Base-by-base conservation (phyloP, 2,888 invertebrate genomes). In the Scaptomyza tumidula region DNA sequence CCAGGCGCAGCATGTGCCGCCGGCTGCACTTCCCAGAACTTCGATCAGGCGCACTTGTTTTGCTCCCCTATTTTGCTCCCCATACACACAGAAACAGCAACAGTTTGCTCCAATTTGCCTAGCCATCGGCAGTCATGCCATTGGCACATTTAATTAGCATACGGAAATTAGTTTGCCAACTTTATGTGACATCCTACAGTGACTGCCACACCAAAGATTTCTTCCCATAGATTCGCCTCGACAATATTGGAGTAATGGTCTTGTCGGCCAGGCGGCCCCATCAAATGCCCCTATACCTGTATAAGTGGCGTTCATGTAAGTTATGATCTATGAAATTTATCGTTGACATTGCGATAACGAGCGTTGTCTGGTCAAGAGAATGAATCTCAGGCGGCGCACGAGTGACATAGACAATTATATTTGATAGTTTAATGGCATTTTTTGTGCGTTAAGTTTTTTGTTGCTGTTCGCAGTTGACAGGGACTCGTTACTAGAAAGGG, bases 111-210 rank as follows among this genome's bases (percentile, higher is more conserved):
- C 88, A 83, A 88, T 83, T 83, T 88, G 88, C 19, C 19, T 19
- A 19, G 75, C 77, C 86, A 66, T 29, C 58, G 66, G 71, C 75
- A 61, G 63, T 35, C 63, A 64, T 53, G 78, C 86, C 75, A 49
- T 57, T 74, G 71, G 83, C 84, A 78, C 68, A 83, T 86, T 83
- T 83, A 88, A 83, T 88, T 83, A 83, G 88, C 88, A 88, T 86
- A 59, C 71, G 88, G 86, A 83, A 88, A 86, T 87, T 88, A 79
- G 80, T 76, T 68, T 63, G 57, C 58, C 63, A 31, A 67, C 49
- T 71, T 79, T 78, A 75, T 75, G 79, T 63, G 75, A 77, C 79
- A 75, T 70, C 65, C 44, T 54, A 54, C 71, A 29, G 56, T n/a
- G 54, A 39, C 72, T 43, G 29, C 52, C 55, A 66, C 57, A 61